These are phyloP conservation scores for Drosophila picticornis DNA, from an alignment of 2,888 invertebrate genomes.

Conservation along the genomic window DNA sequence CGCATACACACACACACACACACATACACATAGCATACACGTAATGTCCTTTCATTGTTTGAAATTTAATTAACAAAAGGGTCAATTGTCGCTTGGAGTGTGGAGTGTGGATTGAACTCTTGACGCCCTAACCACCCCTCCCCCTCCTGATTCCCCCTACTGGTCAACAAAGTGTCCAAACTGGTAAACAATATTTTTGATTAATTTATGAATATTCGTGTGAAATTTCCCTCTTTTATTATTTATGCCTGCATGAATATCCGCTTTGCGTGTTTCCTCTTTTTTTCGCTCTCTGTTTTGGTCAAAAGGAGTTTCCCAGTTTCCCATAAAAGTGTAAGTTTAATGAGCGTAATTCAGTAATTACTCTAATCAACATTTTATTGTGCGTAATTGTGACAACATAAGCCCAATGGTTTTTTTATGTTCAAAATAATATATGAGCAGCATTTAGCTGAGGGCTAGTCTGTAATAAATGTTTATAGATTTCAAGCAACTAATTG, in stretches of 20 bases:
- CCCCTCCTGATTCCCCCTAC: background rate
- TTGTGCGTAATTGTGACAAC: constrained; percentile 60
- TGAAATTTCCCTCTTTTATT: constrained; percentile 64
- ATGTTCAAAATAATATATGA: constrained; percentile 48
- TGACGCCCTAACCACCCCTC: background rate
- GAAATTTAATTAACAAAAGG: constrained; percentile 82
- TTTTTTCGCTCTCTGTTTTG: background rate
- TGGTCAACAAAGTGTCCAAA: constrained; percentile 39
- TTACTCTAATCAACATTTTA: constrained; percentile 65
- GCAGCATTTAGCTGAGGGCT: constrained; percentile 24
- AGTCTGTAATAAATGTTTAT: background rate
- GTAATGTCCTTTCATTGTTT: constrained; percentile 64
- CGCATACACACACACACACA: constrained; percentile 35
- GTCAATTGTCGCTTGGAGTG: constrained; percentile 75
- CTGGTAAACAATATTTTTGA: constrained; percentile 76
- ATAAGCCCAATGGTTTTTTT: constrained; percentile 30
- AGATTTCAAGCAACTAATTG: background rate
- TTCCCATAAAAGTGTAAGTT: constrained; percentile 61
- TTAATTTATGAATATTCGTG: constrained; percentile 81
- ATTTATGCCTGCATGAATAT: constrained; percentile 59
- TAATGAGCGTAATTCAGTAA: constrained; percentile 66
- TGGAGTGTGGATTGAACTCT: constrained; percentile 32
- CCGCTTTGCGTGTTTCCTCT: constrained; percentile 57
- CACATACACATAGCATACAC: constrained; percentile 33
- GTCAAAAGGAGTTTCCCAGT: constrained; percentile 29